Evolutionary conservation across 2,888 invertebrate species (phyloP).

Genomic region (Euproctis similis): DNA sequence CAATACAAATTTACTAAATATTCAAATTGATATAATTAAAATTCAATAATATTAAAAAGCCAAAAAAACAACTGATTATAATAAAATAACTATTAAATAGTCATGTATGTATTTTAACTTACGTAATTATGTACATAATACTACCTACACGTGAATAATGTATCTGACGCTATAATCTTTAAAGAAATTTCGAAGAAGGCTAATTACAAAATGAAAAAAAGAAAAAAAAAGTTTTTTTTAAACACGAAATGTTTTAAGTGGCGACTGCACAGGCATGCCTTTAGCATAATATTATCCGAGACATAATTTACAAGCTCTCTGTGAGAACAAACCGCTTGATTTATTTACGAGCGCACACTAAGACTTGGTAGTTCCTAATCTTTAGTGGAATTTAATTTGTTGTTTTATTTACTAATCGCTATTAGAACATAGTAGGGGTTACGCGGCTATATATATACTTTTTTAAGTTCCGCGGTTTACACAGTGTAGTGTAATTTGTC

Average conservation of each 20-base stretch:
- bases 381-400: conserved; percentile 69
- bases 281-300: conserved; percentile 69
- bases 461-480: no score
- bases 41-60: no score
- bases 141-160: no score
- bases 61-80: no score
- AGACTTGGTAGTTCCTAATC: conserved; percentile 66
- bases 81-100: no score
- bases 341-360: conserved; percentile 65
- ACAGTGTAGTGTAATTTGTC: no score
- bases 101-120: no score
- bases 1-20: no score
- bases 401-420: conserved; percentile 66
- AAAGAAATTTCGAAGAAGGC: conserved; percentile 13
- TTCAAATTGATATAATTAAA: no score
- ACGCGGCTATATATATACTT: no score
- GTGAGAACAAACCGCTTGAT: conserved; percentile 54
- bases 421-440: conserved; percentile 39
- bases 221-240: conserved; percentile 16
- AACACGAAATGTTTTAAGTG: conserved; percentile 23
- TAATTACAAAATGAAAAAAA: conserved; percentile 32
- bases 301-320: conserved; percentile 61
- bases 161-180: conserved; percentile 2
- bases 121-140: no score
- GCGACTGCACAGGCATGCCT: conserved; percentile 32